Percentiles rank a stretch among this genome's conserved stretches.
Conservation (phyloP, 2,888 invertebrate genomes). For the Dryomyza anilis region DNA sequence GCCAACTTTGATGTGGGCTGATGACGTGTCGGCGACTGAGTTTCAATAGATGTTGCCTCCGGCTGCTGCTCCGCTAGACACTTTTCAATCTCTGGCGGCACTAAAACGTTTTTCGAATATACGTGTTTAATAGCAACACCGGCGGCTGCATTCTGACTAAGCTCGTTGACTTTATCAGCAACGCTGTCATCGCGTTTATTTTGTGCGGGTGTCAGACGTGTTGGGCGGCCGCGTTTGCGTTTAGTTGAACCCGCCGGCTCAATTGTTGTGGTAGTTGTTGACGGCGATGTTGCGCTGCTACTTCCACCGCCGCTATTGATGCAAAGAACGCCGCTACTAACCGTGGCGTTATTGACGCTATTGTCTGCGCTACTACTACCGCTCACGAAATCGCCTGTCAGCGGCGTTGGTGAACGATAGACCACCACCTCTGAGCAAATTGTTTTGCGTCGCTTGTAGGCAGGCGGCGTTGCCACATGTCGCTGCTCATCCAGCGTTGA, state of each 20-base stretch:
- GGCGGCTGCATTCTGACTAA: no score
- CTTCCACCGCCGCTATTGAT: no score
- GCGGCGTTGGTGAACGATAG: not conserved
- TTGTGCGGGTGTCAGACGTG: not conserved
- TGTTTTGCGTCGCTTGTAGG: constrained; percentile 28
- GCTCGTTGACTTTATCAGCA: not conserved
- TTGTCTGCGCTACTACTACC: no score
- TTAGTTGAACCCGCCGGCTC: not conserved
- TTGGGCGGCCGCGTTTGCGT: constrained; percentile 13
- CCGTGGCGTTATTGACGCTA: no score
- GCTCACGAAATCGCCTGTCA: no score
- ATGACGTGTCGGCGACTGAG: no score
- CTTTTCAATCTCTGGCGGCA: constrained; percentile 44
- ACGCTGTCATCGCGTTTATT: not conserved
- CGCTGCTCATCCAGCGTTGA: constrained; percentile 10
- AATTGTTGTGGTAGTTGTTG: constrained; percentile 24
- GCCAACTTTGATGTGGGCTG: no score
- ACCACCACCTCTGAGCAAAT: constrained; percentile 14
- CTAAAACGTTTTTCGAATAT: constrained; percentile 41
- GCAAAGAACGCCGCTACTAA: no score
- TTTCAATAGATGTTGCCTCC: no score
- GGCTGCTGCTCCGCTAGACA: constrained; percentile 39
- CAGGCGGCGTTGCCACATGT: not conserved
- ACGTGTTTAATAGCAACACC: constrained; percentile 38
- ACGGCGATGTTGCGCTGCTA: constrained; percentile 28